Evolutionary conservation across 2,797 vertebrate species (phyloP).

Genomic region (Enteromius trimaculatus): DNA sequence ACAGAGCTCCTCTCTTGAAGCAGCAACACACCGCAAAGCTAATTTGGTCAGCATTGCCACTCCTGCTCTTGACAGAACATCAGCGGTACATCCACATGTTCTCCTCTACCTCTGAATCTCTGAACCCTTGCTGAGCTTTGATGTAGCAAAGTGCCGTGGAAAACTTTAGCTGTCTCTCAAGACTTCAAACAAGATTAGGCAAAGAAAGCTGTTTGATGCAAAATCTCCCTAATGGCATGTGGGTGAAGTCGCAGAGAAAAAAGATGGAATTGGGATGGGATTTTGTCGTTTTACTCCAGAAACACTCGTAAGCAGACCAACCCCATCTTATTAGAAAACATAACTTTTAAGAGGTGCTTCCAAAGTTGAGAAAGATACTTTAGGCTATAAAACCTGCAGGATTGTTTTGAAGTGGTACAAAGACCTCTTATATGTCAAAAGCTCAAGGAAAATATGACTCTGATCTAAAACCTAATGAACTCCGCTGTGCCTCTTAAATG

Average conservation of each 20-base stretch:
- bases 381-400: background rate
- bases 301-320: constrained; percentile 14
- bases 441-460: background rate
- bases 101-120: constrained; percentile 33
- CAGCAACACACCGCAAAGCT: constrained; percentile 25
- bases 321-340: background rate
- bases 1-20: constrained; percentile 6
- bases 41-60: constrained; percentile 43
- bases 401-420: background rate
- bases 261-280: background rate
- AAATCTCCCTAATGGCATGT: constrained; percentile 56
- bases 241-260: constrained; percentile 26
- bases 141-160: constrained; percentile 46
- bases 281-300: constrained; percentile 11
- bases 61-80: constrained; percentile 26
- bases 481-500: background rate
- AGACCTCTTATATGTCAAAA: background rate
- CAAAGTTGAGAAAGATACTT: background rate
- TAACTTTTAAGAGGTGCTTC: background rate
- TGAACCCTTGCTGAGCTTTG: constrained; percentile 55
- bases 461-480: background rate
- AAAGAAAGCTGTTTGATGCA: constrained; percentile 50
- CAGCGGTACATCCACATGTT: constrained; percentile 19
- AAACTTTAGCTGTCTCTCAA: constrained; percentile 52
- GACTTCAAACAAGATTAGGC: constrained; percentile 49